Conservation (phyloP, 2,113 vertebrate species). For the Lathamus discolor region DNA sequence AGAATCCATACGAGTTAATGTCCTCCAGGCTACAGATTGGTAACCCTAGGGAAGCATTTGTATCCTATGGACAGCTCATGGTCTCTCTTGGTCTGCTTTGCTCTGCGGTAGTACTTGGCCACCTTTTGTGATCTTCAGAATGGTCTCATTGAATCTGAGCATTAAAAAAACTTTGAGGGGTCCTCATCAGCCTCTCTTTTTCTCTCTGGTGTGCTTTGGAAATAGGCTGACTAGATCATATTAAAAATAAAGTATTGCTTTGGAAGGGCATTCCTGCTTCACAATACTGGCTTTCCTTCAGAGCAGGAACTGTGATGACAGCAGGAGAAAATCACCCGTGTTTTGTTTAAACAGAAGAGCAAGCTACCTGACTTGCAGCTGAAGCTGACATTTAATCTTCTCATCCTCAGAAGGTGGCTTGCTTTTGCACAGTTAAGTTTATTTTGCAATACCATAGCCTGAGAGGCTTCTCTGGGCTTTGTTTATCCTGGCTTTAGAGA, state of each 20-base stretch:
- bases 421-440: conserved; percentile 53
- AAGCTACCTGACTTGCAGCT: background rate
- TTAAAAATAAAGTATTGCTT: background rate
- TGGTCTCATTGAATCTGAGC: background rate
- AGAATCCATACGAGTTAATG: background rate
- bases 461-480: conserved; percentile 61
- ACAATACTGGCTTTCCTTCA: background rate
- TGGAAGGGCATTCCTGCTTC: background rate
- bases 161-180: background rate
- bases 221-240: background rate
- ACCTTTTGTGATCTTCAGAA: background rate
- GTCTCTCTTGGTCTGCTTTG: background rate
- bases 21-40: background rate
- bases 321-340: background rate
- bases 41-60: background rate
- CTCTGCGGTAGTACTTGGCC: background rate
- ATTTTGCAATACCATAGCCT: conserved; percentile 45
- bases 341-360: conserved; percentile 10
- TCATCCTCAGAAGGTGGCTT: conserved; percentile 48
- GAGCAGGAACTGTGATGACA: background rate
- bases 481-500: conserved; percentile 61
- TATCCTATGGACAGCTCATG: background rate
- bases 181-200: background rate
- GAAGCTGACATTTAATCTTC: conserved; percentile 20
- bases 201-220: background rate